Evolutionary conservation across 2,888 invertebrate species (phyloP), one percentile per base, ranked within the genome.

Genomic region (Lycophotia porphyrea): DNA sequence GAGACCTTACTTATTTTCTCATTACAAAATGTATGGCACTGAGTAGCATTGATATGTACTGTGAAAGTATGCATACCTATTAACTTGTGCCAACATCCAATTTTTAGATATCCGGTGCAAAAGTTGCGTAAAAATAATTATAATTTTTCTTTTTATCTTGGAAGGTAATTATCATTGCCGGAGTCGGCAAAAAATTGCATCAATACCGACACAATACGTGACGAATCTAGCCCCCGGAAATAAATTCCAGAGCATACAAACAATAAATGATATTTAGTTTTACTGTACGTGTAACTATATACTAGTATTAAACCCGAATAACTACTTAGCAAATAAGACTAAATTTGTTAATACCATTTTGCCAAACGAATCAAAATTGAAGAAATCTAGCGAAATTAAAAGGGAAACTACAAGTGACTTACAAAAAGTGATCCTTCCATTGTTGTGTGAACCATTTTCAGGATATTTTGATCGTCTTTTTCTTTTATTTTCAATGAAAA

Each of bases 391-490:
- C 1, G 8, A 27, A 58, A 60, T 60, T 60, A 21, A 60, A 34
- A 34, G 60, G 9, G 21, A 60, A 34, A 34, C 24, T 36, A 11
- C 1, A 63, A 18, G 13, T 24, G 74, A 93, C 95, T 93, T 93
- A 96, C 96, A 88, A 96, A 96, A 52, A 96, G 88, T 18, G 95
- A 89, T 61, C 95, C 95, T 81, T 96, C 96, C 93, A 95, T 94
- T 31, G 94, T 92, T 44, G 93, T 94, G 79, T 95, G 90, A 34
- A 95, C 95, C 96, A 96, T 96, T 90, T 87, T 91, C 71, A n/a
- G 34, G 47, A 58, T 39, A 55, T 63, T 71, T 74, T 76, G 75
- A 78, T 64, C 44, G 60, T 70, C 67, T 73, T 75, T 52, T 34
- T 42, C 24, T 0, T 65, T 34, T 52, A 60, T 34, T 78, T 77